Conservation (phyloP, 2,113 vertebrate species). For the Lophura nycthemera region DNA sequence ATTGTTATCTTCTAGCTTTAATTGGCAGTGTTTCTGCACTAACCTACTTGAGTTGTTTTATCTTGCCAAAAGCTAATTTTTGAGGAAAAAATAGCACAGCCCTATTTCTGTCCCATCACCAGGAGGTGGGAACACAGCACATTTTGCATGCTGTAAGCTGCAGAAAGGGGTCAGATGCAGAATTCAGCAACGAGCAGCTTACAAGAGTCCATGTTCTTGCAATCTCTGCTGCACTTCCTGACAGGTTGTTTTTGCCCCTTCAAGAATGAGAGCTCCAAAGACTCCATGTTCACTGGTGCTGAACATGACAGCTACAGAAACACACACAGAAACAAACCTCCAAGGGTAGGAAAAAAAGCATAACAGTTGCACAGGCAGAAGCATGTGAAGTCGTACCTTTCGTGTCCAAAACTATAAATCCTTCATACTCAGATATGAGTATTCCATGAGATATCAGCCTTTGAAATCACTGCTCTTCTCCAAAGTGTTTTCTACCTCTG, state of each 20-base stretch:
- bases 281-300: background rate
- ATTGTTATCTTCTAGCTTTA: background rate
- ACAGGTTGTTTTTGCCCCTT: background rate
- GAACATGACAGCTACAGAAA: rapidly evolving
- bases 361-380: too few relatives aligned
- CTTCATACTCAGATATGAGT: background rate
- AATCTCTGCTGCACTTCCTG: background rate
- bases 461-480: background rate
- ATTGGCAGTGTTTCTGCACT: background rate
- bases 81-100: background rate
- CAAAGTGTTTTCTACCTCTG: background rate
- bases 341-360: background rate
- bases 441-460: background rate
- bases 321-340: too few relatives aligned
- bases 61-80: background rate
- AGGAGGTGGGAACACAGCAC: too few relatives aligned
- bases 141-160: background rate
- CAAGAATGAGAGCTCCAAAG: background rate
- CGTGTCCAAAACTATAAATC: background rate
- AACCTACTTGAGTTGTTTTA: background rate
- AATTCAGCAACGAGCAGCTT: background rate
- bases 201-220: background rate
- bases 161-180: background rate
- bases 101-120: background rate
- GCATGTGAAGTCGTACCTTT: background rate